Conservation (phyloP, 2,797 vertebrate species). For the Tinamus major region DNA sequence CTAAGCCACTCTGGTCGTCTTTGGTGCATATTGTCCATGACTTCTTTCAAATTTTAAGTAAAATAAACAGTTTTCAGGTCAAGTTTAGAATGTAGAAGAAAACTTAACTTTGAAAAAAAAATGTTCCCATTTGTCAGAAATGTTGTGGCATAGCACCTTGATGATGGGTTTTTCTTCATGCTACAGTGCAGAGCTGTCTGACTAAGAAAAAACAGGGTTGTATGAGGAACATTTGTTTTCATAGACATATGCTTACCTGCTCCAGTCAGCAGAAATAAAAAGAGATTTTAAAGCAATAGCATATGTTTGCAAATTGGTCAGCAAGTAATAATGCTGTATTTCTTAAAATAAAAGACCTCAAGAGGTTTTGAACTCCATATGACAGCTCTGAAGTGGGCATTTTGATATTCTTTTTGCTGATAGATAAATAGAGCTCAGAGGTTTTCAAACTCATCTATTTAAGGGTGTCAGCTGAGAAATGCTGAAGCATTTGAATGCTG, state of each 20-base stretch:
- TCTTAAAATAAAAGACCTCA: not conserved
- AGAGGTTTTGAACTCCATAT: not conserved
- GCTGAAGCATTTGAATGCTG: not conserved
- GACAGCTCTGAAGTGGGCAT: not conserved
- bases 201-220: not conserved
- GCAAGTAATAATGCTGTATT: not conserved
- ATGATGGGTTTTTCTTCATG: not conserved
- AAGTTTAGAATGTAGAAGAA: not conserved
- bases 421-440: not conserved
- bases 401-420: not conserved
- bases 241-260: not conserved
- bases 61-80: not conserved
- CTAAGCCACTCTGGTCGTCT: not conserved
- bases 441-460: not conserved
- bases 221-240: not conserved
- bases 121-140: not conserved
- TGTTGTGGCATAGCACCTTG: not conserved
- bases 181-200: not conserved
- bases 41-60: not conserved
- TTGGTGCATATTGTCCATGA: not conserved
- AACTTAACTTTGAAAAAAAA: not conserved
- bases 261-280: not conserved
- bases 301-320: conserved; percentile 2
- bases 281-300: not conserved
- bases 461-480: not conserved